Evolutionary conservation across 2,888 invertebrate species (phyloP), one percentile per base, ranked within the genome.

Genomic region (Eustalomyia histrio): DNA sequence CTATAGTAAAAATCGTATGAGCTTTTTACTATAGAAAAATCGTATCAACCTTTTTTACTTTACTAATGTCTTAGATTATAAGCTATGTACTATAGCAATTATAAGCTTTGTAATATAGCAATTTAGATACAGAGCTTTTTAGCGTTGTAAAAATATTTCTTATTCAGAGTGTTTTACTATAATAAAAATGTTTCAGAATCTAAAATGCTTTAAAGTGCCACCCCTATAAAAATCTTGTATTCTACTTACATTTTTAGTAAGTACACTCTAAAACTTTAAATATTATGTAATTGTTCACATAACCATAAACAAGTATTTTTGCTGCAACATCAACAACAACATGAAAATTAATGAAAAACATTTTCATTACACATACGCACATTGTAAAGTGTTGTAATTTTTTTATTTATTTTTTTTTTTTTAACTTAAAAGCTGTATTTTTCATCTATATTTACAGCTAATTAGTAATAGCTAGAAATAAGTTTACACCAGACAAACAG

Each of bases 401-500:
- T n/a, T 47, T 47, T n/a, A 1, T 47, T n/a, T 4, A n/a, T 2
- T 47, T n/a, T n/a, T n/a, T n/a, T n/a, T n/a, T n/a, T n/a, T n/a
- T n/a, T n/a, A n/a, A n/a, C n/a, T n/a, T n/a, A n/a, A n/a, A n/a
- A 14, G n/a, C n/a, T 47, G 1, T 39, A 12, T 39, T 39, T 39
- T 39, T 39, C 39, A 12, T 12, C 12, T 39, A 10, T 2, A 12
- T 47, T 47, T 47, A 47, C 14, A n/a, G 43, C 43, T n/a, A 47
- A 47, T 47, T 47, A n/a, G 43, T n/a, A 47, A 47, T n/a, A n/a
- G 43, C 43, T 47, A 47, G n/a, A 47, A 14, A 47, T 47, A 47
- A 47, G n/a, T n/a, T 47, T n/a, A 47, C 43, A 47, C 43, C n/a
- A n/a, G n/a, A 4, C n/a, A n/a, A n/a, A 47, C 7, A n/a, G 43